Conservation (phyloP, 2,888 invertebrate species). For the Blastobasis adustella region DNA sequence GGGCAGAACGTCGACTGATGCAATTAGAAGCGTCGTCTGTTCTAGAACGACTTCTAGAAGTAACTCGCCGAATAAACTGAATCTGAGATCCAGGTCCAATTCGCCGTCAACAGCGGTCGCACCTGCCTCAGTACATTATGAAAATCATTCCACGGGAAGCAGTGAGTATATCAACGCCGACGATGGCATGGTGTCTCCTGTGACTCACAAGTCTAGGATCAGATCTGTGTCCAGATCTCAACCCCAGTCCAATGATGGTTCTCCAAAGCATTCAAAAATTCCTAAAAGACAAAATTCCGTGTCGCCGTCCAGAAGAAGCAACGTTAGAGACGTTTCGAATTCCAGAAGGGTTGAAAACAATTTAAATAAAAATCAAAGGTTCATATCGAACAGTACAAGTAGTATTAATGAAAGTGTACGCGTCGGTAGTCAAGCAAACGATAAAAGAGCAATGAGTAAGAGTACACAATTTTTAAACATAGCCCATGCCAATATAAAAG, state of each 20-base stretch:
- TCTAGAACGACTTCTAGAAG: conserved; percentile 50
- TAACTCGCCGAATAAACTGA: conserved; percentile 56
- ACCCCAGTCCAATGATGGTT: conserved; percentile 64
- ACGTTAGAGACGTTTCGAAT: conserved; percentile 27
- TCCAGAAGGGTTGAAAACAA: conserved; percentile 38
- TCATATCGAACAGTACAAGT: conserved; percentile 65
- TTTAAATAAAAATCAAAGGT: conserved; percentile 48
- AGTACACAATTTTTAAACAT: conserved; percentile 58
- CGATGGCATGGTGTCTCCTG: conserved; percentile 39
- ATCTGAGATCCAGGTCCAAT: conserved; percentile 56
- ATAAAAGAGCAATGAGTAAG: conserved; percentile 53
- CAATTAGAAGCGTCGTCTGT: conserved; percentile 32
- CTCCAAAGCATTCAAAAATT: conserved; percentile 66
- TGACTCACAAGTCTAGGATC: conserved; percentile 49
- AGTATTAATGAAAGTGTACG: conserved; percentile 64
- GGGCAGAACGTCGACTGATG: conserved; percentile 29
- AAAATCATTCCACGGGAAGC: conserved; percentile 37
- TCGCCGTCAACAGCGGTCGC: conserved; percentile 37
- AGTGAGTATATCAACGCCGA: conserved; percentile 42
- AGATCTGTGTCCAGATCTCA: conserved; percentile 55
- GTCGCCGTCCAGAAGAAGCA: conserved; percentile 45
- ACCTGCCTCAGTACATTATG: conserved; percentile 40
- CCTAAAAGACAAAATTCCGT: conserved; percentile 64
- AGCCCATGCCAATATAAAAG: conserved; percentile 51
- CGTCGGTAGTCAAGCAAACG: conserved; percentile 54